phyloP scores from a whole-genome alignment of 2,113 vertebrate genomes.

The Crotalus helleri region DNA sequence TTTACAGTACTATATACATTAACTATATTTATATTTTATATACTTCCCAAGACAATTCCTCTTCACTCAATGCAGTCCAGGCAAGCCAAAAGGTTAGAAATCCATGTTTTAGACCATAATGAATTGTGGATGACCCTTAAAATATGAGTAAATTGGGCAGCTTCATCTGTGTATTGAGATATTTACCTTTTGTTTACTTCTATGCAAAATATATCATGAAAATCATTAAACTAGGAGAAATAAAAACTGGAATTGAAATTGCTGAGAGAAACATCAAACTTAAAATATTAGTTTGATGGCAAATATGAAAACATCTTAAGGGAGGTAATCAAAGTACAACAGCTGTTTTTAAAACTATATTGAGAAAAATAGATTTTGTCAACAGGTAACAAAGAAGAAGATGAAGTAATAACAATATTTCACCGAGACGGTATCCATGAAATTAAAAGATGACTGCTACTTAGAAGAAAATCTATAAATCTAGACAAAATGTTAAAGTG shows the following conservation, averaged over 20 bases:
- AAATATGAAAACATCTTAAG: neutral
- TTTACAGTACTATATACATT: neutral
- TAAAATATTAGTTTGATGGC: neutral
- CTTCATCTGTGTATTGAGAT: neutral
- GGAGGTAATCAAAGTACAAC: neutral
- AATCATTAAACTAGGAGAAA: neutral
- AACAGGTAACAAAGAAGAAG: neutral
- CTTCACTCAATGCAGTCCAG: neutral
- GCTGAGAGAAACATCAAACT: neutral
- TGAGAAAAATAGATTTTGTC: neutral
- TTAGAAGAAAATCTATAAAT: neutral
- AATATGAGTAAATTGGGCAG: neutral
- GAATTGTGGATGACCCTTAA: neutral
- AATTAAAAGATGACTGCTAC: neutral
- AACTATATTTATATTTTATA: neutral
- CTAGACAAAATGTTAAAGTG: neutral
- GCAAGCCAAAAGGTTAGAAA: neutral
- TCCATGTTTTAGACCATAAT: neutral
- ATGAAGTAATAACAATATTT: neutral
- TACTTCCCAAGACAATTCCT: neutral
- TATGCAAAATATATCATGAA: neutral
- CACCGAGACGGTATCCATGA: neutral
- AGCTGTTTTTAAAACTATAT: neutral
- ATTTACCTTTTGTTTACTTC: neutral
- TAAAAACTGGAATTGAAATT: neutral